Evolutionary conservation across 2,113 vertebrate genomes (phyloP).

Genomic region (Origma solitaria): DNA sequence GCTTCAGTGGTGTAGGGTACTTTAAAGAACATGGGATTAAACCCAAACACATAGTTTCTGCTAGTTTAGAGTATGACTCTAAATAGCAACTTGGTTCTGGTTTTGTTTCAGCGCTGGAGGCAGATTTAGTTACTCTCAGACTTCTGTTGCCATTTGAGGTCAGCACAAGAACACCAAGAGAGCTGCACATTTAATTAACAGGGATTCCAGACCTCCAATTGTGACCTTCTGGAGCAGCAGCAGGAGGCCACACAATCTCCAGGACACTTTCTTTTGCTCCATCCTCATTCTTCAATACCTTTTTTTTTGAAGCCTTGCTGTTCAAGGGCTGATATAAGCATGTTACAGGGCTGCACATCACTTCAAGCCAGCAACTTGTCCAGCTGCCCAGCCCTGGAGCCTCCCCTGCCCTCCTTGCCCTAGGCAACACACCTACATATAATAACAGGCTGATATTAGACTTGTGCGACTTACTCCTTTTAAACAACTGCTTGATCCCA

Average conservation of each 20-base stretch:
- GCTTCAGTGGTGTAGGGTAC: not conserved
- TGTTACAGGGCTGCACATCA: not conserved
- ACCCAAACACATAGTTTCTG: not conserved
- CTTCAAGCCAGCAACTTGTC: not conserved
- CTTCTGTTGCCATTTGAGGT: not conserved
- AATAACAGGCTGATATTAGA: not conserved
- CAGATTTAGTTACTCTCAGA: not conserved
- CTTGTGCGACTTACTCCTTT: not conserved
- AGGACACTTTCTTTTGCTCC: not conserved
- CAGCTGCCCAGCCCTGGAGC: not conserved
- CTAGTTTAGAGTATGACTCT: not conserved
- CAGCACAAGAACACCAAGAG: not conserved
- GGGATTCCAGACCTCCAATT: not conserved
- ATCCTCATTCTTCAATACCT: not conserved
- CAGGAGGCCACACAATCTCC: not conserved
- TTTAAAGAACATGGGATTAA: not conserved
- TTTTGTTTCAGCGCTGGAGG: not conserved
- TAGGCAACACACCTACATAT: not conserved
- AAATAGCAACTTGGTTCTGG: not conserved
- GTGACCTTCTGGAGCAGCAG: not conserved
- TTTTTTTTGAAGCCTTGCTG: not conserved
- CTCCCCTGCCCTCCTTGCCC: not conserved
- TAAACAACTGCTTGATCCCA: not conserved
- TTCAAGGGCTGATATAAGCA: not conserved
- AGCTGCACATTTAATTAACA: rapidly evolving